These are phyloP conservation scores for Parnassius apollo DNA, from an alignment of 2,888 invertebrate species.

Conservation along the genomic window DNA sequence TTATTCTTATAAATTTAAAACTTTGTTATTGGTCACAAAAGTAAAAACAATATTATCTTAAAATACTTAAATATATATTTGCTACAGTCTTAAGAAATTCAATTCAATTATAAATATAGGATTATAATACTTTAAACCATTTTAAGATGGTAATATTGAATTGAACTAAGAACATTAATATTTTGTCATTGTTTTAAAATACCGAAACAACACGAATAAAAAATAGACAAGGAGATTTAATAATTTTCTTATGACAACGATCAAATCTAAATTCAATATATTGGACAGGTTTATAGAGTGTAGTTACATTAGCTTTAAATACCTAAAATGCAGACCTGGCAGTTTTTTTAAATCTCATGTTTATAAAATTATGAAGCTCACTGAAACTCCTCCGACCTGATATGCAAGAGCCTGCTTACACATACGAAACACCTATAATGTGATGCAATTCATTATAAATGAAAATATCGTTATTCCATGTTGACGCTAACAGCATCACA, in stretches of 20 bases:
- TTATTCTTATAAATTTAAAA: conserved; percentile 62
- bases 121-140: conserved; percentile 14
- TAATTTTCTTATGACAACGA: conserved; percentile 26
- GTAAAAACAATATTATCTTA: conserved; percentile 66
- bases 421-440: conserved; percentile 23
- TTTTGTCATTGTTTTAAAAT: conserved; percentile 28
- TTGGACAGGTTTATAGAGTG: conserved; percentile 28
- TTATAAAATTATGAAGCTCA: conserved; percentile 45
- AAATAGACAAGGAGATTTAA: conserved; percentile 21
- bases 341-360: conserved; percentile 40
- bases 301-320: conserved; percentile 30
- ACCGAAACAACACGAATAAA: conserved; percentile 31
- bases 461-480: conserved; percentile 41
- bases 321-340: conserved; percentile 66
- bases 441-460: conserved; percentile 20
- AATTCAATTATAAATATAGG: conserved; percentile 30
- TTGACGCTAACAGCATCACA: conserved; percentile 32
- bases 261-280: conserved; percentile 24
- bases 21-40: conserved; percentile 75
- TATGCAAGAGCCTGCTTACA: conserved; percentile 68
- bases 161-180: conserved; percentile 18
- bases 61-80: conserved; percentile 53
- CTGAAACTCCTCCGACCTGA: conserved; percentile 42
- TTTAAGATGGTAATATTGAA: conserved; percentile 20
- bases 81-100: conserved; percentile 65